Percentiles rank a stretch among this genome's conserved stretches.
phyloP scores from a whole-genome alignment of 2,888 invertebrate species.

The Drosophila peninsularis region DNA sequence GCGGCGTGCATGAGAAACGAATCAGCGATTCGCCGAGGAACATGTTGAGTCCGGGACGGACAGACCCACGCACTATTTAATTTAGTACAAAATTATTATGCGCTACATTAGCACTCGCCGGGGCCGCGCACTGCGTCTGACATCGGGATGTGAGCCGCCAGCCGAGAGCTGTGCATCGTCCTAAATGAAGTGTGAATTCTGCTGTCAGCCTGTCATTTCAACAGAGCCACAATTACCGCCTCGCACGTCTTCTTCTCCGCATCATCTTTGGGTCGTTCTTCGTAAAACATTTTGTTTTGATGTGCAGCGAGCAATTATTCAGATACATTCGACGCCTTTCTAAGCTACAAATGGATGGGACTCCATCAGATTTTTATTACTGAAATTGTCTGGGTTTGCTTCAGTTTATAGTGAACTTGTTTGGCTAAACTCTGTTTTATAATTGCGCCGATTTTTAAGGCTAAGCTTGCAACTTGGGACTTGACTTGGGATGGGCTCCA shows the following conservation, averaged over 20 bases:
- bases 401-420: background rate
- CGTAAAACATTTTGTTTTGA: background rate
- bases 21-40: slow-evolving; percentile 46
- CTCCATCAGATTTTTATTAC: background rate
- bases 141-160: slow-evolving; percentile 8
- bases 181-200: slow-evolving; percentile 79
- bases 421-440: too few species aligned
- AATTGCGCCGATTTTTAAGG: too few species aligned
- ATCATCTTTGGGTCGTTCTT: background rate
- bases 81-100: slow-evolving; percentile 81
- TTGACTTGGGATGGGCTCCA: too few species aligned
- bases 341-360: background rate
- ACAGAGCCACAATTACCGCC: slow-evolving; percentile 50
- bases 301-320: background rate
- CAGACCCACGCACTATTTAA: slow-evolving; percentile 80
- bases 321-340: background rate
- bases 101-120: slow-evolving; percentile 78
- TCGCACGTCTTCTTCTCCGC: background rate
- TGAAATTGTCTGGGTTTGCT: background rate
- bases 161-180: slow-evolving; percentile 59
- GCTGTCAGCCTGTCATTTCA: slow-evolving; percentile 72
- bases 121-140: slow-evolving; percentile 14
- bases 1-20: slow-evolving; percentile 47
- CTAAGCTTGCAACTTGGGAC: too few species aligned
- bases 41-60: slow-evolving; percentile 60